Conservation (phyloP, 2,797 vertebrate species). For the Hozukius guyotensis region DNA sequence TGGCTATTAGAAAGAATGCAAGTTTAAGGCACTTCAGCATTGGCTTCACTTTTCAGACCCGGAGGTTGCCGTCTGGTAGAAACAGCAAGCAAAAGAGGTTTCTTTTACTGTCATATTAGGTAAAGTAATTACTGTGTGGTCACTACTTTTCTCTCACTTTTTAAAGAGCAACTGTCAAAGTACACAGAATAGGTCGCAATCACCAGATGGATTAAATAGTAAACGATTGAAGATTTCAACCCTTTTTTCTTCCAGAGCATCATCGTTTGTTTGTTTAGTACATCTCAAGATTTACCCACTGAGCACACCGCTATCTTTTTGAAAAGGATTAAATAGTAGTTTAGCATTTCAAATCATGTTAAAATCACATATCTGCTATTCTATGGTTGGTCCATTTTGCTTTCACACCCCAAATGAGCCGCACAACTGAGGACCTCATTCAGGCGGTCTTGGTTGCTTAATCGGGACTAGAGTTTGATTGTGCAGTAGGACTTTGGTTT, state of each 20-base stretch:
- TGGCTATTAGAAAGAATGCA: no score
- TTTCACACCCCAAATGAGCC: no score
- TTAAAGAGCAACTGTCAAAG: neutral
- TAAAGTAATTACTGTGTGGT: neutral
- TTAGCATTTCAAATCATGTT: neutral
- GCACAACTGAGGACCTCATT: no score
- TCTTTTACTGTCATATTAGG: neutral
- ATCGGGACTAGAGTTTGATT: neutral
- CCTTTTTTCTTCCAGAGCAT: neutral
- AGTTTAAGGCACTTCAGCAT: no score
- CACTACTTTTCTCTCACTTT: neutral
- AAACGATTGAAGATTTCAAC: neutral
- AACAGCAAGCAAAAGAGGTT: neutral
- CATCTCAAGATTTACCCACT: neutral
- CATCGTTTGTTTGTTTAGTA: neutral
- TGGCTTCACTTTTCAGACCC: no score
- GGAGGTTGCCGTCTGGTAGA: neutral
- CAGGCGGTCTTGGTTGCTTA: neutral
- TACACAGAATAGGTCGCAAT: neutral
- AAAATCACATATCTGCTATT: neutral
- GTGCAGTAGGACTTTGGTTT: neutral
- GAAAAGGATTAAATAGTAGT: neutral
- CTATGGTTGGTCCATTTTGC: neutral
- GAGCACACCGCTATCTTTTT: neutral
- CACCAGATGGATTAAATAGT: neutral